Base-by-base conservation (phyloP, 2,113 vertebrate genomes). In the Actenoides lindsayi region DNA sequence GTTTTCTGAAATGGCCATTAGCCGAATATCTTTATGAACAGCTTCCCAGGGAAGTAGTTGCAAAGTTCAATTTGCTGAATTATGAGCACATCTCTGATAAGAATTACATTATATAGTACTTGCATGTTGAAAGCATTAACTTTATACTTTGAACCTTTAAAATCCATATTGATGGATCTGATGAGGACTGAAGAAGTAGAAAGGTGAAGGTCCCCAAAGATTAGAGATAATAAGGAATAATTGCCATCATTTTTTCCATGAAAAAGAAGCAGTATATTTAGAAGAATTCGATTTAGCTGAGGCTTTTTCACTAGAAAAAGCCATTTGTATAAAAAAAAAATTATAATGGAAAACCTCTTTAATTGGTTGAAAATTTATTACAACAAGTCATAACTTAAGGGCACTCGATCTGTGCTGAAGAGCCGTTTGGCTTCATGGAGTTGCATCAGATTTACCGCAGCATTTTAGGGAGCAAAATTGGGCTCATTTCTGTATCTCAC, bases 11-110 rank as follows among this genome's bases (percentile, higher is more conserved):
- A 97, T 78, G 87, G 73, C 93, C 93, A 97, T 97, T 97, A 97
- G 87, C 95, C 65, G 65, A 80, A 56, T 87, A 53, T 88, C 79
- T 97, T 89, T 93, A 93, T 73, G 91, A 97, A 94, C 78, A 93
- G 87, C 89, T 97, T 97, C 93, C 92, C 70, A 60, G 74, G 79
- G 39, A 86, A 97, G 94, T 88, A 93, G 44, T 79, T 92, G 81
- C 83, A 93, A 89, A 97, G 96, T 97, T 97, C 96, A 97, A 86
- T 97, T 96, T 95, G 65, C 74, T 94, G 96, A 94, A 95, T 96
- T 96, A 96, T 37, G 83, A 93, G 88, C 83, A 82, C 77, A 65
- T 96, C 83, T 83, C 16, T 2, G 89, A 87, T 94, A 94, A 93
- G 90, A 83, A 92, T 86, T 87, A 71, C 69, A 89, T 96, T 97